A percentile compares a stretch with the other conserved stretches of the same genome.
These are phyloP conservation scores for Bombus haemorrhoidalis DNA, from an alignment of 1,140 invertebrate genomes.

Conservation along the genomic window DNA sequence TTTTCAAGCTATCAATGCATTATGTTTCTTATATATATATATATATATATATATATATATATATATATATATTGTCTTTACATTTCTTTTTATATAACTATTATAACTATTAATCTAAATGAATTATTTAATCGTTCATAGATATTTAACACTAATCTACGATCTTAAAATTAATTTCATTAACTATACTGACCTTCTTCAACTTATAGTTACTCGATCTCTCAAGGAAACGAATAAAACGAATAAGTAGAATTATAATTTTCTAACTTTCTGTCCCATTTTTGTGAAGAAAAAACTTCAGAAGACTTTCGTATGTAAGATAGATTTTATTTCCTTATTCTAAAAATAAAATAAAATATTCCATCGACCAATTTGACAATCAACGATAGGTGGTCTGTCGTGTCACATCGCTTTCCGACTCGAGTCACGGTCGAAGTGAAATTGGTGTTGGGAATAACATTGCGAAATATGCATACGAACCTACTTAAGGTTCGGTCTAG, in stretches of 20 bases:
- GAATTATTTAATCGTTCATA: too few species aligned
- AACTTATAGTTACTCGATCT: too few species aligned
- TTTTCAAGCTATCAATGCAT: not conserved
- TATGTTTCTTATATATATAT: too few species aligned
- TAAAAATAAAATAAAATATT: not conserved
- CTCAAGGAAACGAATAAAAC: not conserved
- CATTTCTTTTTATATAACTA: not conserved
- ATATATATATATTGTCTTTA: not conserved
- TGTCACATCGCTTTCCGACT: constrained; percentile 61
- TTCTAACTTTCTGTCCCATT: too few species aligned
- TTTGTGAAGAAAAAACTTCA: not conserved
- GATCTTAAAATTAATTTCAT: too few species aligned
- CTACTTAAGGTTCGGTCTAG: constrained; percentile 71
- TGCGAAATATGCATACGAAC: constrained; percentile 74
- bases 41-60: too few species aligned
- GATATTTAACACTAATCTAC: too few species aligned
- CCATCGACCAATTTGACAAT: not conserved
- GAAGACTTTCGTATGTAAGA: not conserved
- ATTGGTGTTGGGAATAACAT: constrained; percentile 73
- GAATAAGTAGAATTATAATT: not conserved
- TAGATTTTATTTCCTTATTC: not conserved
- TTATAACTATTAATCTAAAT: not conserved
- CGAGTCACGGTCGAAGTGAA: constrained; percentile 81
- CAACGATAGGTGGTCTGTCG: not conserved
- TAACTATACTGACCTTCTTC: too few species aligned